Percentiles rank a stretch among this genome's conserved stretches.
Evolutionary conservation across 1,140 invertebrate genomes (phyloP).

Genomic region (Drosophila sechellia): DNA sequence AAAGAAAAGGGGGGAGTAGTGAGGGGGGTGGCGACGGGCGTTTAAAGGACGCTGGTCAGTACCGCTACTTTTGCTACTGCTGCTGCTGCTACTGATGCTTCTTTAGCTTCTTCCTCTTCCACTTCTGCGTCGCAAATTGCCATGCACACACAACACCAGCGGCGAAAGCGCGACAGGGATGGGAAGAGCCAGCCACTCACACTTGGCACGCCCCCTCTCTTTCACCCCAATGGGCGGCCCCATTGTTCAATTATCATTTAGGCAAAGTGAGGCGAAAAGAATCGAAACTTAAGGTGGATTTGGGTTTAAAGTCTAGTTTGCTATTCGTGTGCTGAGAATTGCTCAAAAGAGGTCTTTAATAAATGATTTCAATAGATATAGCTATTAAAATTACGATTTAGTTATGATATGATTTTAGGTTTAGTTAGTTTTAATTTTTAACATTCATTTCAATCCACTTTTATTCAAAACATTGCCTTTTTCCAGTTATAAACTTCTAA

Average conservation of each 20-base stretch:
- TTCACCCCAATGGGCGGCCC: constrained; percentile 27
- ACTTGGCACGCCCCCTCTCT: constrained; percentile 12
- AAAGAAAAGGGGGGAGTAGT: constrained; percentile 8
- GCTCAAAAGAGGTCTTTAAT: too few relatives aligned
- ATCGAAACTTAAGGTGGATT: constrained; percentile 2
- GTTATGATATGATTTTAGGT: too few relatives aligned
- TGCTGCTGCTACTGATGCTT: neutral
- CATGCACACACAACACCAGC: constrained; percentile 45
- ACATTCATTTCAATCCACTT: neutral
- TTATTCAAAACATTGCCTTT: neutral
- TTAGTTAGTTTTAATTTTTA: too few relatives aligned
- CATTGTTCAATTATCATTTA: constrained; percentile 43
- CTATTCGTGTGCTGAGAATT: neutral
- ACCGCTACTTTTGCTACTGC: neutral
- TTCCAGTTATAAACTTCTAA: too few relatives aligned
- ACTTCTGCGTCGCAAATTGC: constrained; percentile 44
- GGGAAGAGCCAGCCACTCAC: constrained; percentile 8
- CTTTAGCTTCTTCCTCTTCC: constrained; percentile 10
- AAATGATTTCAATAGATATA: too few relatives aligned
- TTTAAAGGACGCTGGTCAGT: constrained; percentile 41
- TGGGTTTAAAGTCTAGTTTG: neutral
- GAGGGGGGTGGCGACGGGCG: neutral
- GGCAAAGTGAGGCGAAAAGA: constrained; percentile 4
- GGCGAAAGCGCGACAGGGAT: constrained; percentile 3
- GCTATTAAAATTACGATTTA: too few relatives aligned